Conservation (phyloP, 2,888 invertebrate genomes). For the Ophraella communa region DNA sequence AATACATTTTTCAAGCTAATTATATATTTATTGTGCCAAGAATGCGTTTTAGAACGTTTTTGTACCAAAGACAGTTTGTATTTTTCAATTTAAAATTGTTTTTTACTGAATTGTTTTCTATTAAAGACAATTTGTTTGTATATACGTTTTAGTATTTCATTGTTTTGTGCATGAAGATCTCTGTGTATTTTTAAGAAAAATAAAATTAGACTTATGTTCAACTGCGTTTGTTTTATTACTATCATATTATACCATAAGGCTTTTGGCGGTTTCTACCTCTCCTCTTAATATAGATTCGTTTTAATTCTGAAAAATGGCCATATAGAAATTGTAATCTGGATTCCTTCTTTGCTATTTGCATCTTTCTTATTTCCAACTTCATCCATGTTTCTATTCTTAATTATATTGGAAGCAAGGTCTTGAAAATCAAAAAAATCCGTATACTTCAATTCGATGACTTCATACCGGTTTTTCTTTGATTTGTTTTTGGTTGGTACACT, state of each 20-base stretch:
- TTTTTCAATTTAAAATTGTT: constrained; percentile 26
- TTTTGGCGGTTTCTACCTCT: too few relatives aligned
- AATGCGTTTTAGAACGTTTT: constrained; percentile 11
- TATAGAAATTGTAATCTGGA: too few relatives aligned
- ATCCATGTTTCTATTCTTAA: too few relatives aligned
- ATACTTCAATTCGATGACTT: too few relatives aligned
- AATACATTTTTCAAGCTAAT: background rate
- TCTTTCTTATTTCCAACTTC: too few relatives aligned
- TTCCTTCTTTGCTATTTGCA: too few relatives aligned
- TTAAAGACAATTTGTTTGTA: constrained; percentile 52
- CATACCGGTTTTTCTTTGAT: too few relatives aligned
- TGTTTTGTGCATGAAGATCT: constrained; percentile 32
- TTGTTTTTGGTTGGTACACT: too few relatives aligned
- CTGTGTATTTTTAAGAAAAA: constrained; percentile 24
- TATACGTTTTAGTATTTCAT: constrained; percentile 57
- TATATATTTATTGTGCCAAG: background rate
- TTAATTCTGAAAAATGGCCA: too few relatives aligned
- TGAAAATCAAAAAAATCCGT: too few relatives aligned
- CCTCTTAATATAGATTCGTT: too few relatives aligned
- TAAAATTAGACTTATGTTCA: background rate
- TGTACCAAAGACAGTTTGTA: constrained; percentile 49
- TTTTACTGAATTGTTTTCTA: constrained; percentile 46
- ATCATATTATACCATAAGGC: background rate
- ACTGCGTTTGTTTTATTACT: background rate
- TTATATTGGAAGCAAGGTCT: too few relatives aligned